Conservation (phyloP, 2,888 invertebrate species). For the Griposia aprilina region DNA sequence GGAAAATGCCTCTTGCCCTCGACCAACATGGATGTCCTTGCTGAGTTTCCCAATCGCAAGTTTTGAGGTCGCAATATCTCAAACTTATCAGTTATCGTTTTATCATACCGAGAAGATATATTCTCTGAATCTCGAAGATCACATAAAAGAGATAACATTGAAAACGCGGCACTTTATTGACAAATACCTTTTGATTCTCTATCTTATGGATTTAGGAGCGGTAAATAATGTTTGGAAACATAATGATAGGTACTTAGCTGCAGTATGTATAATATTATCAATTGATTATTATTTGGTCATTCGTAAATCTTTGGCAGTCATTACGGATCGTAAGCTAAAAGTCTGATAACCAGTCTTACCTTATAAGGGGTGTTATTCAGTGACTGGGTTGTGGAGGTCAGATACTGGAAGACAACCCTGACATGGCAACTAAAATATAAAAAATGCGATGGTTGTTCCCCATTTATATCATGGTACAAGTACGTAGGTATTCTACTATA, state of each 20-base stretch:
- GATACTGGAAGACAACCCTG: too few species aligned
- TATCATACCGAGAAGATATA: conserved; percentile 30
- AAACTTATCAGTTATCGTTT: conserved; percentile 45
- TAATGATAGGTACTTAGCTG: neutral
- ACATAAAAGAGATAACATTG: conserved; percentile 34
- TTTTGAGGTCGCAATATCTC: conserved; percentile 17
- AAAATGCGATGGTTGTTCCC: too few species aligned
- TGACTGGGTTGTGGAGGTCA: neutral
- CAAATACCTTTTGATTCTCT: conserved; percentile 15
- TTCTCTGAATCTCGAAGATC: conserved; percentile 40
- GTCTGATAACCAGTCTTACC: neutral
- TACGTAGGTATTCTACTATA: neutral
- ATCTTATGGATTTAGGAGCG: neutral
- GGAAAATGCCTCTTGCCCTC: too few species aligned
- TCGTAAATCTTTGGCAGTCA: neutral
- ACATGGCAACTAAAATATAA: too few species aligned
- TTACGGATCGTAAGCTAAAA: neutral
- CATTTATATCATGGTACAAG: too few species aligned
- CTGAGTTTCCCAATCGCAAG: too few species aligned
- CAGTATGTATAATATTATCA: neutral
- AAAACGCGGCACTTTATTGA: conserved; percentile 34
- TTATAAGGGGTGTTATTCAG: too few species aligned
- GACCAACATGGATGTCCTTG: too few species aligned
- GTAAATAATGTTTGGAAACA: neutral
- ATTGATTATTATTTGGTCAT: neutral